Percentiles rank a stretch among this genome's conserved stretches.
Conservation (phyloP, 37 sponge, comb jelly and placozoan genomes). For the Geodia barretti region DNA sequence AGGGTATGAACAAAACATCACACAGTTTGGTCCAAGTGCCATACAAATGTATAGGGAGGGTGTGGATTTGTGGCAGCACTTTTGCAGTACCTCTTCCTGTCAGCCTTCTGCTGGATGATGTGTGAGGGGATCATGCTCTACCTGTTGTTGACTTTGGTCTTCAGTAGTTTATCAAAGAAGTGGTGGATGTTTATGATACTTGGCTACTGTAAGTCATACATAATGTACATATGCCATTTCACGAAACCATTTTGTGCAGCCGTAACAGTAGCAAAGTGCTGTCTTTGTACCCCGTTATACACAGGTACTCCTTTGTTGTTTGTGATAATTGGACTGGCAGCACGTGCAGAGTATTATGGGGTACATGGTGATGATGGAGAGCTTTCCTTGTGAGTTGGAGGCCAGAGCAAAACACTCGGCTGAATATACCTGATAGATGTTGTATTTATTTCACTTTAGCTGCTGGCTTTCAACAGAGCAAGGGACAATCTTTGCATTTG, state of each 20-base stretch:
- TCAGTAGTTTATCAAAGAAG: slow-evolving; percentile 14
- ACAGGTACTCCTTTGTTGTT: slow-evolving; percentile 15
- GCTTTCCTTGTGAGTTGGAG: slow-evolving; percentile 13
- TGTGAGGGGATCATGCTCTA: slow-evolving; percentile 48
- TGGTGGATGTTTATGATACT: slow-evolving; percentile 26
- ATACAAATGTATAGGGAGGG: not conserved
- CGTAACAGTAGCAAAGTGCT: too few relatives aligned
- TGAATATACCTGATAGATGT: too few relatives aligned
- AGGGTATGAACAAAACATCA: not conserved
- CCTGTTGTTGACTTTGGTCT: slow-evolving; percentile 37
- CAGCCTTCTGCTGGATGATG: slow-evolving; percentile 42
- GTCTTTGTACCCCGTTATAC: not conserved
- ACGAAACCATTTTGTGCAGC: not conserved
- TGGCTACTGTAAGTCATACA: slow-evolving; percentile 26
- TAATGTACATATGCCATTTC: not conserved
- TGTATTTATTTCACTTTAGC: too few relatives aligned
- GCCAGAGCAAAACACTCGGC: too few relatives aligned
- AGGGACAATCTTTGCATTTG: not conserved
- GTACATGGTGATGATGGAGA: slow-evolving; percentile 10
- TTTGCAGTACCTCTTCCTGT: slow-evolving; percentile 32
- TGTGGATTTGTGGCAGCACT: slow-evolving; percentile 28
- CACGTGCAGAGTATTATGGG: slow-evolving; percentile 3
- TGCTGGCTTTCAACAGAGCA: not conserved
- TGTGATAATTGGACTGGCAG: slow-evolving; percentile 12
- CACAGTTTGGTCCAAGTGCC: not conserved